Percentiles rank a stretch among this genome's conserved stretches.
Evolutionary conservation across 2,113 vertebrate genomes (phyloP).

Genomic region (Mellivora capensis): DNA sequence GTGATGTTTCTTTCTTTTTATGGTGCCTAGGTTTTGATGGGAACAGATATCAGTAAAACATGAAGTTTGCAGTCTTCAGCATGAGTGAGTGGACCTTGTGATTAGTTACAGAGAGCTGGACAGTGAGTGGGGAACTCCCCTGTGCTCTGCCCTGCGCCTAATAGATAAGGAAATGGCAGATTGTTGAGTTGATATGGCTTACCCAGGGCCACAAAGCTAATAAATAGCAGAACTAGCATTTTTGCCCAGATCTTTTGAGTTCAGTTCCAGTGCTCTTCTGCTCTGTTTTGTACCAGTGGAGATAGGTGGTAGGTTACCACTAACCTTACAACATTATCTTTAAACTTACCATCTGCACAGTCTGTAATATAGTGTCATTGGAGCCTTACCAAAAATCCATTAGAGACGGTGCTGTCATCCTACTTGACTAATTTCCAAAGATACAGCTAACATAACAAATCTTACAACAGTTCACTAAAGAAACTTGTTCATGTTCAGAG

Average conservation of each 20-base stretch:
- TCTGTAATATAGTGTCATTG: background rate
- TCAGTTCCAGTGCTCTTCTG: background rate
- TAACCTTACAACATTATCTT: background rate
- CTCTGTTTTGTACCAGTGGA: background rate
- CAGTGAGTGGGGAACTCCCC: background rate
- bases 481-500: background rate
- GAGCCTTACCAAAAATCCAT: background rate
- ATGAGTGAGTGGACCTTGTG: background rate
- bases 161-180: constrained; percentile 7
- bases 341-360: background rate
- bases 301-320: background rate
- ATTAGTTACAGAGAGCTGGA: background rate
- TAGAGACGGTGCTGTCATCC: background rate
- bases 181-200: background rate
- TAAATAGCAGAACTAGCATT: background rate
- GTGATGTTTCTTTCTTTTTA: background rate
- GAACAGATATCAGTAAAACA: background rate
- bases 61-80: background rate
- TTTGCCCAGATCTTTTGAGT: background rate
- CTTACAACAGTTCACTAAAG: background rate
- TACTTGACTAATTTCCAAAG: background rate
- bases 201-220: background rate
- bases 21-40: background rate
- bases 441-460: background rate
- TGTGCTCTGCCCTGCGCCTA: background rate